These are phyloP conservation scores for Geophilus truncorum DNA, from an alignment of 2,888 invertebrate species.

Conservation along the genomic window DNA sequence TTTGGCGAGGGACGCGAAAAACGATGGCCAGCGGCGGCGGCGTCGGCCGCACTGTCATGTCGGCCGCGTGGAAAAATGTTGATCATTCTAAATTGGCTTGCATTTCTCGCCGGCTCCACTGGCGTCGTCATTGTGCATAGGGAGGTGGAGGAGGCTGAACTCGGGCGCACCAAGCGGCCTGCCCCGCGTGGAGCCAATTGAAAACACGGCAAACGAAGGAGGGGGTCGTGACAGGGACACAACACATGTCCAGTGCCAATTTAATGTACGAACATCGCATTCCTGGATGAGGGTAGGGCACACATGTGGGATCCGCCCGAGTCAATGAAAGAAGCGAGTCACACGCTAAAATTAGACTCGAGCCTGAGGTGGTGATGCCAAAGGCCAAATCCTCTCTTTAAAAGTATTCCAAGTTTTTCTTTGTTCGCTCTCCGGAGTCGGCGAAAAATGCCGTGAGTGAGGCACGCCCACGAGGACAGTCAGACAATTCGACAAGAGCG, in stretches of 20 bases:
- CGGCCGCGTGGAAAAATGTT: constrained; percentile 25
- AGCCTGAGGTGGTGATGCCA: background rate
- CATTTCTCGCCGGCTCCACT: constrained; percentile 33
- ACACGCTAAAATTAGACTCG: background rate
- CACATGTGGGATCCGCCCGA: background rate
- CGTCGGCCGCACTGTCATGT: constrained; percentile 20
- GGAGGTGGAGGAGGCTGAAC: constrained; percentile 22
- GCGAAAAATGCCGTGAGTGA: background rate
- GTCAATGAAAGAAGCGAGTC: background rate
- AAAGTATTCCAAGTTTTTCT: background rate
- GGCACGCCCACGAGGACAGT: background rate
- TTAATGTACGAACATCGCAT: background rate
- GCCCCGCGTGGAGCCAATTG: constrained; percentile 20
- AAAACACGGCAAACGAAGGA: background rate
- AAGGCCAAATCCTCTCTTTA: background rate
- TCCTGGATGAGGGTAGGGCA: background rate
- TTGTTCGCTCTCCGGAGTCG: background rate
- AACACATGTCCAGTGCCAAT: constrained; percentile 12
- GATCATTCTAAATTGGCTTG: constrained; percentile 33
- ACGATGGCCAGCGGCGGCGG: constrained; percentile 20
- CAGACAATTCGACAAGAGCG: background rate
- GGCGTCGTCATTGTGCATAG: constrained; percentile 32
- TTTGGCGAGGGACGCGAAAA: background rate
- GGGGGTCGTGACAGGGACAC: background rate
- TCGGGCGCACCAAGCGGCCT: constrained; percentile 23